Evolutionary conservation across 2,888 invertebrate genomes (phyloP).

Genomic region (Leucophenga montana): DNA sequence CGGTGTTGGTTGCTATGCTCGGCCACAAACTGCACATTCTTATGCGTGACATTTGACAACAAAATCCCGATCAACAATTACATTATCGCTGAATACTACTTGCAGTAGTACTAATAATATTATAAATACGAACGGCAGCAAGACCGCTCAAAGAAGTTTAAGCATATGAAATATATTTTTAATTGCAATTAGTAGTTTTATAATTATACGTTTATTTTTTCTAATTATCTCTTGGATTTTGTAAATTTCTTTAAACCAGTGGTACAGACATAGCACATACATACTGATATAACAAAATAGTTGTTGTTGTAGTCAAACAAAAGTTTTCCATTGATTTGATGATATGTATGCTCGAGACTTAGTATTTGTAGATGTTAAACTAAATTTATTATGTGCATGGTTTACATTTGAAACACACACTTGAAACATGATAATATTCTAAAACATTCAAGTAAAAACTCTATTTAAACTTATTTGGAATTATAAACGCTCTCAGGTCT

Average conservation of each 20-base stretch:
- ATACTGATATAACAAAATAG: too few relatives aligned
- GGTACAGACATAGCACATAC: too few relatives aligned
- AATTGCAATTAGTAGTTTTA: conserved; percentile 61
- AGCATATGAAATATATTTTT: conserved; percentile 72
- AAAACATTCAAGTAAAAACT: conserved; percentile 22
- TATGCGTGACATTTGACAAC: conserved; percentile 75
- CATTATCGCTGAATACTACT: conserved; percentile 20
- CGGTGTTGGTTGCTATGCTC: conserved; percentile 42
- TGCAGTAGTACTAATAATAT: conserved; percentile 21
- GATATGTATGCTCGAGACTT: too few relatives aligned
- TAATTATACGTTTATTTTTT: conserved; percentile 64
- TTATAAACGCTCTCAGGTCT: background rate
- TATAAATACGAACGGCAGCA: conserved; percentile 48
- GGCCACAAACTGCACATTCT: conserved; percentile 75
- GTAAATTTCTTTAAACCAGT: background rate
- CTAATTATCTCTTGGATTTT: conserved; percentile 28
- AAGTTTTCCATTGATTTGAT: too few relatives aligned
- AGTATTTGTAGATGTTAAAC: too few relatives aligned
- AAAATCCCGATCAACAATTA: conserved; percentile 21
- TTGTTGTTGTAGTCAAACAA: too few relatives aligned
- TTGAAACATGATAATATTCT: background rate
- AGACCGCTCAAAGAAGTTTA: conserved; percentile 61
- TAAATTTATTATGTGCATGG: too few relatives aligned
- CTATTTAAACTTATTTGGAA: background rate
- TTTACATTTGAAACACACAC: too few relatives aligned